Conservation (phyloP, 2,888 invertebrate genomes). For the Mechanitis mazaeus region DNA sequence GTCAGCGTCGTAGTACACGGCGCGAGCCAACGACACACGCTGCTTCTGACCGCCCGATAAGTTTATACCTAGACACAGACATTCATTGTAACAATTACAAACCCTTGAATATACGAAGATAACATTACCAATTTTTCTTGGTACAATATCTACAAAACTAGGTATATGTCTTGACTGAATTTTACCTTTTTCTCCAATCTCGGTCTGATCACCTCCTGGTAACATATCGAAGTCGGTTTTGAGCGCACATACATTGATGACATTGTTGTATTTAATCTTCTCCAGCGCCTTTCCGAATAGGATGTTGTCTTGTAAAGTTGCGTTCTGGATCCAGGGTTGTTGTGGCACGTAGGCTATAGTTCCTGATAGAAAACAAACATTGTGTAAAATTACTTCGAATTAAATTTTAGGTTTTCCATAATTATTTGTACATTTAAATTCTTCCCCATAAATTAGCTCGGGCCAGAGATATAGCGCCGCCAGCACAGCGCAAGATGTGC, state of each 20-base stretch:
- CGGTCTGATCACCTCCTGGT: slow-evolving; percentile 96
- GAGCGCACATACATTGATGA: slow-evolving; percentile 94
- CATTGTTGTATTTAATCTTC: slow-evolving; percentile 82
- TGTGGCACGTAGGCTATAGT: slow-evolving; percentile 91
- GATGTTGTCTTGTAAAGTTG: slow-evolving; percentile 94
- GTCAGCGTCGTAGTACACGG: slow-evolving; percentile 92
- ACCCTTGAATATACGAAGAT: no score
- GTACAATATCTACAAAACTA: no score
- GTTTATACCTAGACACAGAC: slow-evolving; percentile 79
- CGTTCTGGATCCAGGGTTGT: slow-evolving; percentile 99
- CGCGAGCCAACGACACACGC: slow-evolving; percentile 92
- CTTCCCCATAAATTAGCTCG: no score
- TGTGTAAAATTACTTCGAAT: no score
- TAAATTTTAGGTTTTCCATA: no score
- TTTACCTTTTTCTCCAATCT: slow-evolving; percentile 97
- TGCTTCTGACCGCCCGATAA: slow-evolving; percentile 94
- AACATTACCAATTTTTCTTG: no score
- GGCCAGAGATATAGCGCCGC: no score
- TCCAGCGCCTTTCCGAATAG: slow-evolving; percentile 88
- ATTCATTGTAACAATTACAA: no score
- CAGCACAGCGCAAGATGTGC: no score
- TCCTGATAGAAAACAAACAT: slow-evolving; percentile 36
- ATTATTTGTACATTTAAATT: no score
- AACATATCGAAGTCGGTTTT: slow-evolving; percentile 94
- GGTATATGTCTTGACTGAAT: no score